Base-by-base conservation (phyloP, 2,113 vertebrate genomes). In the Microtus oregoni region DNA sequence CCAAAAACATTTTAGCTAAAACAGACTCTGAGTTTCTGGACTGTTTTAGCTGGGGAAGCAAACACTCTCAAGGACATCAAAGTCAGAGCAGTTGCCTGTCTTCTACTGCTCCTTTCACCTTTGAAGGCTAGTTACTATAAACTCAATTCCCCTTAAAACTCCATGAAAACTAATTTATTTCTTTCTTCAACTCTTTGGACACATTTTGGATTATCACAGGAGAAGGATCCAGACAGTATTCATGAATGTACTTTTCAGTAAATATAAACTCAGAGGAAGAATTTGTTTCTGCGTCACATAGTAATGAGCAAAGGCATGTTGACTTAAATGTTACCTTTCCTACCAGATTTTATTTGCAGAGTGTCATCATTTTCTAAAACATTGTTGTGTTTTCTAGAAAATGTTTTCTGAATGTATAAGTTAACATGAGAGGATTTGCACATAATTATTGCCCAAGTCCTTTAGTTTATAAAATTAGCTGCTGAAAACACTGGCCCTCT, bases 311-410 rank as follows among this genome's bases (percentile, higher is more conserved):
- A 2, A 97, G 98, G 68, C 89, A 96, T 95, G 72, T 97, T 96
- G 61, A 96, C 90, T 96, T 81, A 32, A 58, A 61, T 7, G 72
- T 94, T 86, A 50, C 73, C 97, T 98, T 92, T 96, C 22, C 91
- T 97, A 83, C 92, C 92, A 96, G 82, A 96, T 98, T 98, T 98
- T 98, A 98, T 96, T 98, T 91, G 97, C 77, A 96, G 98, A 11
- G 11, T 95, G 89, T 97, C 96, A 97, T 96, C 89, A 96, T 94
- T 97, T 97, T 98, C 96, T 95, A 96, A 98, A 97, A 90, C 38
- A 96, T 87, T 97, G 96, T 50, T 98, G 98, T 93, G 95, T 91
- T 95, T 97, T 98, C 96, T 96, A 97, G 97, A 97, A 96, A 82
- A 3, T 58, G 44, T 19, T 22, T 86, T 94, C 90, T 90, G 89